phyloP scores from a whole-genome alignment of 1,140 invertebrate species.

The Papilio xuthus region DNA sequence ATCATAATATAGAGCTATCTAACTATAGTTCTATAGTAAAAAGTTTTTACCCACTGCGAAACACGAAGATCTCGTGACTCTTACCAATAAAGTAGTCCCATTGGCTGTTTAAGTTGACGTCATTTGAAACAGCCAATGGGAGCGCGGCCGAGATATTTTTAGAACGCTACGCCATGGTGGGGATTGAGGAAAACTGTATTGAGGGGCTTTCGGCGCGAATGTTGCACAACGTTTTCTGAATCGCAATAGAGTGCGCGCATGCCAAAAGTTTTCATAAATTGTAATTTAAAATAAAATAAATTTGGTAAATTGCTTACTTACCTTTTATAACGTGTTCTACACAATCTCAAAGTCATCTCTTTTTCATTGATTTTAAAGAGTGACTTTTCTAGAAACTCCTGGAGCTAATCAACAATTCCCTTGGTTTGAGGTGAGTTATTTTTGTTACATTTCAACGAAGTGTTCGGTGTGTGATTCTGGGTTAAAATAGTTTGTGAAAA shows the following conservation, averaged over 20 bases:
- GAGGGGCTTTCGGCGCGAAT: slow-evolving; percentile 48
- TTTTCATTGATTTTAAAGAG: slow-evolving; percentile 61
- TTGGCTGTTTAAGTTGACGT: slow-evolving; percentile 70
- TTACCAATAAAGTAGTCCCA: slow-evolving; percentile 45
- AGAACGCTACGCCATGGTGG: slow-evolving; percentile 65
- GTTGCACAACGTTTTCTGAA: slow-evolving; percentile 76
- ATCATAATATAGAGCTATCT: slow-evolving; percentile 41
- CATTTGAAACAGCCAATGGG: slow-evolving; percentile 63
- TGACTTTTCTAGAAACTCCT: slow-evolving; percentile 47
- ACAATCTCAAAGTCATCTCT: slow-evolving; percentile 51
- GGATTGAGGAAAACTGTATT: slow-evolving; percentile 73
- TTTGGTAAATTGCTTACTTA: background rate
- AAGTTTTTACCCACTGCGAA: slow-evolving; percentile 46
- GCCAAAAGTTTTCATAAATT: slow-evolving; percentile 39
- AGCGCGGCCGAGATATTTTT: slow-evolving; percentile 65
- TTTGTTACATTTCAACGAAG: slow-evolving; percentile 23
- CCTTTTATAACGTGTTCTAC: slow-evolving; percentile 21
- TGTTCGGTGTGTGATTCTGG: background rate
- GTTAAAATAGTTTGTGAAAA: slow-evolving; percentile 1
- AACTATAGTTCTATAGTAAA: background rate
- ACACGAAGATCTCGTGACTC: slow-evolving; percentile 68
- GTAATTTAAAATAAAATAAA: slow-evolving; percentile 27
- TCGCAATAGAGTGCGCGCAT: slow-evolving; percentile 51
- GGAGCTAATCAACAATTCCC: slow-evolving; percentile 45
- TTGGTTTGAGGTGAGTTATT: slow-evolving; percentile 56